Evolutionary conservation across 2,888 invertebrate genomes (phyloP).

Genomic region (Arenicola marina): DNA sequence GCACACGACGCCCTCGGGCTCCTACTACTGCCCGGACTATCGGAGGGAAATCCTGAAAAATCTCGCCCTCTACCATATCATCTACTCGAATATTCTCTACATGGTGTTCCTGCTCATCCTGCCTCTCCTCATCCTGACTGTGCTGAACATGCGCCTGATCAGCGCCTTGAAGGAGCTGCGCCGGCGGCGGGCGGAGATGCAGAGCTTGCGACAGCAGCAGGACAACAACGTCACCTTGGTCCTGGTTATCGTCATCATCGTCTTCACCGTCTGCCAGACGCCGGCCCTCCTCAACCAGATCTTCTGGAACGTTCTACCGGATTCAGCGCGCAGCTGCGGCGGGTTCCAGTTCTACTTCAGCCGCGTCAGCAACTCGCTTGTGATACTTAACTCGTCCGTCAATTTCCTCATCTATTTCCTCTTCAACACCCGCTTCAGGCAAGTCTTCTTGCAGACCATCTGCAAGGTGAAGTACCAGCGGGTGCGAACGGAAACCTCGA

Average conservation of each 20-base stretch:
- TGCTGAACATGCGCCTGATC: slow-evolving; percentile 35
- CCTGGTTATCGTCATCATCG: slow-evolving; percentile 34
- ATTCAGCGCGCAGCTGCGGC: slow-evolving; percentile 29
- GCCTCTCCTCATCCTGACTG: slow-evolving; percentile 30
- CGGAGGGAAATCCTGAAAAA: not conserved
- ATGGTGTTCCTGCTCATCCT: slow-evolving; percentile 30
- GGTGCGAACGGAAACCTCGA: not conserved
- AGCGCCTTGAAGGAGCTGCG: slow-evolving; percentile 31
- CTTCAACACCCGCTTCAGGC: slow-evolving; percentile 37
- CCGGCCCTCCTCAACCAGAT: slow-evolving; percentile 37
- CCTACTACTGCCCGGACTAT: not conserved
- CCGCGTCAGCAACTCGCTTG: slow-evolving; percentile 31
- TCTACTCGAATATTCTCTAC: slow-evolving; percentile 25
- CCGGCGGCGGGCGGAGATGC: slow-evolving; percentile 30
- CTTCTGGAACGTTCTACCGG: slow-evolving; percentile 30
- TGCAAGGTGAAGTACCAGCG: not conserved
- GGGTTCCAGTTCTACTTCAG: slow-evolving; percentile 38
- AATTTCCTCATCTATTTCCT: slow-evolving; percentile 37
- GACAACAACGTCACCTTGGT: slow-evolving; percentile 40
- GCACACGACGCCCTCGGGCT: not conserved
- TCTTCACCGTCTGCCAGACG: slow-evolving; percentile 37
- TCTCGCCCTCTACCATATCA: slow-evolving; percentile 11
- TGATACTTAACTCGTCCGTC: slow-evolving; percentile 32
- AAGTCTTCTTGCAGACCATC: slow-evolving; percentile 16
- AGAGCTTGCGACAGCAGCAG: slow-evolving; percentile 30